Evolutionary conservation across 2,113 vertebrate genomes (phyloP).

Genomic region (Calidris pygmaea): DNA sequence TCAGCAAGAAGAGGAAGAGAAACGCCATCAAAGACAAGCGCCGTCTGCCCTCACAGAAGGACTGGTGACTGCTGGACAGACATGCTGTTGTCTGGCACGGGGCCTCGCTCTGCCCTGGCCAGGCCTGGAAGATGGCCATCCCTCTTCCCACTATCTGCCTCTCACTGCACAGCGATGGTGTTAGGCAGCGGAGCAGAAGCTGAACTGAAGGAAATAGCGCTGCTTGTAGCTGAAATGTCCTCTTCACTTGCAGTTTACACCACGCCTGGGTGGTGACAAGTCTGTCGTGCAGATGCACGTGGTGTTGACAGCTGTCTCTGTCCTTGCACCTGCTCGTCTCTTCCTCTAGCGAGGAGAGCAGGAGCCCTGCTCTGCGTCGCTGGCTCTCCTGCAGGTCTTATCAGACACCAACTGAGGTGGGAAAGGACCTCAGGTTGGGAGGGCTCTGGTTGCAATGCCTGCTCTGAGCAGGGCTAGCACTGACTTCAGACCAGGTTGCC

Average conservation of each 20-base stretch:
- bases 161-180: neutral
- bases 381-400: neutral
- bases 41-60: slow-evolving; percentile 79
- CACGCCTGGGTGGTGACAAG: neutral
- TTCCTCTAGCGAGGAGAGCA: neutral
- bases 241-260: neutral
- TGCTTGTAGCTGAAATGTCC: neutral
- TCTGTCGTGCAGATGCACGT: neutral
- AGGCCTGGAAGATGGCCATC: neutral
- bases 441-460: neutral
- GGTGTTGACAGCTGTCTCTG: neutral
- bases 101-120: neutral
- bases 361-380: neutral
- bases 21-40: slow-evolving; percentile 90
- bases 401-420: neutral
- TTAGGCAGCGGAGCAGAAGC: neutral
- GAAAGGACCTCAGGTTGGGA: neutral
- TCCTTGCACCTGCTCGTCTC: neutral
- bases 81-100: neutral
- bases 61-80: neutral
- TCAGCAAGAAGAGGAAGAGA: slow-evolving; percentile 91
- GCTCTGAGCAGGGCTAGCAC: neutral
- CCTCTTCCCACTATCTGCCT: neutral
- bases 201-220: neutral
- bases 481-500: neutral